Base-by-base conservation (phyloP, 2,113 vertebrate species). In the Dipodomys spectabilis region DNA sequence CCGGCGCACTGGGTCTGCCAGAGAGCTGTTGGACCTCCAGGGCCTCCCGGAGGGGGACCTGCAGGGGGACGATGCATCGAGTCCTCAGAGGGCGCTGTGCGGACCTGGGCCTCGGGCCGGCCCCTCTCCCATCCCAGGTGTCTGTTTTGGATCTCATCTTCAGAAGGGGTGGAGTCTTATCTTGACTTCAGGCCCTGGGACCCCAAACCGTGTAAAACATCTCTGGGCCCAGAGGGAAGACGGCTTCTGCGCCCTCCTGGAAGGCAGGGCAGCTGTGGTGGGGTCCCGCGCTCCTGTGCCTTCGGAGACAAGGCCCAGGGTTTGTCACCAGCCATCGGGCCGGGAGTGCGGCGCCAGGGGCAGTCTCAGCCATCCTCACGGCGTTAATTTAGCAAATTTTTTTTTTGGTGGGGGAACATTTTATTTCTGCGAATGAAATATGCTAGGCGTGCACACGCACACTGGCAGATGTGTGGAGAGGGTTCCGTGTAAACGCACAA, bases 371-470 rank as follows among this genome's bases (percentile, higher is more conserved):
- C 2, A 1, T 30, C 28, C 30, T 67, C 53, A 69, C 0, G 25
- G 69, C 12, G 11, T 71, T 45, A 35, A 67, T 30, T 30, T 18
- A 28, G 69, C 30, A 67, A 4, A 30, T 39, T 0, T 39, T 39
- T 39, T 39, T 39, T 39, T 39, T 39, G 39, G 39, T 39, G 5
- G 39, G 39, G 6, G 39, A 71, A 79, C 3, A 39, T 57, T 53
- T 83, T 69, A 69, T 81, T 82, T 77, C 49, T 28, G 15, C 1
- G 62, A 86, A 39, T 18, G 23, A 35, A n/a, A 86, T 18, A 28
- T 8, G 57, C 7, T 13, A 9, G 53, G 19, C 5, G 7, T 69
- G 6, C 0, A 5, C 13, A 25, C 7, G n/a, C 7, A 4, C 3
- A 30, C 20, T 3, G 2, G 10, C 6, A 53, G 30, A 57, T 72